Base-by-base conservation (phyloP, 2,888 invertebrate genomes). In the Calliscelio sp. region DNA sequence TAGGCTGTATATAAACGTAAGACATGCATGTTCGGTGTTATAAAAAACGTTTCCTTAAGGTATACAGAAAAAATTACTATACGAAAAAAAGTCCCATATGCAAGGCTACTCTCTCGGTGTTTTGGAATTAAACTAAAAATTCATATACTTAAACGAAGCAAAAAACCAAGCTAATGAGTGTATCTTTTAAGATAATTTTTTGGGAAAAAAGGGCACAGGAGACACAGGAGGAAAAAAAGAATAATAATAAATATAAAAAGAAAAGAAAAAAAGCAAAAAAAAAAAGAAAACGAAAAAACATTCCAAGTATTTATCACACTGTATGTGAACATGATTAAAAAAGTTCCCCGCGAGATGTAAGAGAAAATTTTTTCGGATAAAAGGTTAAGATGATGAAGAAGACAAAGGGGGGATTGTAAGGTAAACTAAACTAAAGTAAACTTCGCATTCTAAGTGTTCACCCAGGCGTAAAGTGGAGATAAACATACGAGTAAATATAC, bases 1-100 rank as follows among this genome's bases (percentile, higher is more conserved):
- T 92, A 93, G 92, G 92, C 92, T 93, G 93, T 92, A 93, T 87
- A 93, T 92, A 92, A 90, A 92, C 89, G 86, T 92, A 93, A 93
- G 92, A 91, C 91, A 92, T 92, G 92, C 92, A 92, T 93, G 93
- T 93, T 93, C 89, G 93, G 92, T 93, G 93, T 92, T 92, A 70
- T 63, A 59, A 89, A 88, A 90, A 65, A 87, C 90, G 89, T 90
- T 90, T 91, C 88, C 87, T 90, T 91, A 91, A 89, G 65, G 70
- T 90, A 92, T 89, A 88, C 85, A 86, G 24, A 71, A 71, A 49
- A 88, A 89, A 85, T 85, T 82, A 89, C 77, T 83, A 84, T 87
- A 87, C 81, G 75, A 71, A 70, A 86, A 87, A 87, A 88, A 87
- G 83, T 86, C 79, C 86, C 81, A 84, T 88, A 86, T 88, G 88